Evolutionary conservation across 2,888 invertebrate species (phyloP), one percentile per base, ranked within the genome.

Genomic region (Andrena bucephala): DNA sequence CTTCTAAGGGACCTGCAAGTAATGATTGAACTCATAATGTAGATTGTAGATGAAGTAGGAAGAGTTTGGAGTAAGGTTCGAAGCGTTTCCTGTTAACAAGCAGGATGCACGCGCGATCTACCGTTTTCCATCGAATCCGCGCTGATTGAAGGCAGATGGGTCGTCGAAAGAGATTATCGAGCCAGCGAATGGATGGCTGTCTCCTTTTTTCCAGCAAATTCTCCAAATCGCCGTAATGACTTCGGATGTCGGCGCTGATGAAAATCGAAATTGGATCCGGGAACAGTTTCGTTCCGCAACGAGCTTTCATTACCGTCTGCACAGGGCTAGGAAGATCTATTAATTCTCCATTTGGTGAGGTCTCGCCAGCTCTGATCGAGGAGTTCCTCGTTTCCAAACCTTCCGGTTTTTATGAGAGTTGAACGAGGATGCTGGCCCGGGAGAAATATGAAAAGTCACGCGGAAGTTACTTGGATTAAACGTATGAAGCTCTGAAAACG

Each of bases 181-280:
- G n/a, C 4, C 52, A 13, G 13, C 10, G 48, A 66, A 10, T 31
- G n/a, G 24, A 54, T 10, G 27, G 29, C 2, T 33, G 13, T 20
- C 6, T 4, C 2, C 24, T 31, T 24, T 74, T 66, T 66, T 24
- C 8, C n/a, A 7, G 27, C 20, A 6, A 73, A 27, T 48, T 1
- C 24, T 2, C 6, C 0, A 33, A 72, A 73, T 71, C 31, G 31
- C 5, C 6, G 57, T 36, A 50, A 66, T 52, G 59, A n/a, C n/a
- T 16, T 67, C 13, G 24, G 16, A 27, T 33, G 27, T 42, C 10
- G 16, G 13, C 20, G 65, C 16, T 54, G 59, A 73, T 66, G 33
- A n/a, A 76, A 31, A 27, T 57, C 8, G 7, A 48, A 72, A 72
- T 77, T 48, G 57, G 31, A 54, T 71, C 13, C 24, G 48, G 24